Percentiles rank a stretch among this genome's conserved stretches.
phyloP scores from a whole-genome alignment of 2,797 vertebrate species.

The Myiotriccus ornatus region DNA sequence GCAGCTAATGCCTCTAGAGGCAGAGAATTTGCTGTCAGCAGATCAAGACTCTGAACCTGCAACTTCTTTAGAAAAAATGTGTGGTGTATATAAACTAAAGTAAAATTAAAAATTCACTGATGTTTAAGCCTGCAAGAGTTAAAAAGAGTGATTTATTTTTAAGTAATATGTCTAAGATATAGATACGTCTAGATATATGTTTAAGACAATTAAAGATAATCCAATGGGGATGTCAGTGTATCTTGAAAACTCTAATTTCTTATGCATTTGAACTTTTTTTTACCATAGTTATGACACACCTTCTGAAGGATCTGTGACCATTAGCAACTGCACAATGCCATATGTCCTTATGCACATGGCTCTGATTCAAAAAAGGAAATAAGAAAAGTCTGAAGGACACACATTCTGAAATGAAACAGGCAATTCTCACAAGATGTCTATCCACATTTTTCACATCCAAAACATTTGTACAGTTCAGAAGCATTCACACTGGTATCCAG shows the following conservation, averaged over 20 bases:
- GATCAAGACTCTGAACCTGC: background rate
- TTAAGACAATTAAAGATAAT: background rate
- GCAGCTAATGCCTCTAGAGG: background rate
- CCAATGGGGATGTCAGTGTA: background rate
- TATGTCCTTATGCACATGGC: slow-evolving; percentile 16
- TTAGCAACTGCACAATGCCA: background rate
- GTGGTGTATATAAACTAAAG: rapidly evolving
- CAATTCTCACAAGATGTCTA: background rate
- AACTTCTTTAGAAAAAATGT: background rate
- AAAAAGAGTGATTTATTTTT: background rate
- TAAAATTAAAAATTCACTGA: background rate
- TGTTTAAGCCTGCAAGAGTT: background rate
- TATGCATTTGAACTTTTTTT: background rate
- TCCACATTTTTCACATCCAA: background rate
- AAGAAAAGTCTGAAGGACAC: slow-evolving; percentile 11
- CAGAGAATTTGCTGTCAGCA: background rate
- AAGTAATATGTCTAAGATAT: background rate
- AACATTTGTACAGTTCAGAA: background rate
- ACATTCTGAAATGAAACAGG: slow-evolving; percentile 18
- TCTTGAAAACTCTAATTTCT: background rate
- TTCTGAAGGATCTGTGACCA: background rate
- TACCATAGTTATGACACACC: background rate
- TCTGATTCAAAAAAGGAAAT: slow-evolving; percentile 22
- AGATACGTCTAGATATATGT: background rate
- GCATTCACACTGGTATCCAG: background rate